Percentiles rank a stretch among this genome's conserved stretches.
These are phyloP conservation scores for Melanotaenia nigrans DNA, from an alignment of 2,797 vertebrate genomes.

Conservation along the genomic window DNA sequence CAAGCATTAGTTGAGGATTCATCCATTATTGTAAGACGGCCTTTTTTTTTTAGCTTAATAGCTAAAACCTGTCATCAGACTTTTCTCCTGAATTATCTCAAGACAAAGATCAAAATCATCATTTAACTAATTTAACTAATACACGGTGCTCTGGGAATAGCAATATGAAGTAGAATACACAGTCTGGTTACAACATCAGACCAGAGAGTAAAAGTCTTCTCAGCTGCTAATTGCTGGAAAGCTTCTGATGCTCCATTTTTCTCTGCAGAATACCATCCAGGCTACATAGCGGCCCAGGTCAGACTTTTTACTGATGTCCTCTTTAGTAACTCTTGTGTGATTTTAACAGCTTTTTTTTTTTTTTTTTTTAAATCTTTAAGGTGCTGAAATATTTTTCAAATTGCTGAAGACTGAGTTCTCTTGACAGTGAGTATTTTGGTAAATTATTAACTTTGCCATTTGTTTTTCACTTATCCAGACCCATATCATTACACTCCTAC, in stretches of 20 bases:
- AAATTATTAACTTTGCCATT: neutral
- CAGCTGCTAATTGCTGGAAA: neutral
- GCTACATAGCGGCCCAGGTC: neutral
- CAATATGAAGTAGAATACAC: no score
- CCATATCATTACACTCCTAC: neutral
- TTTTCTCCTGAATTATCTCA: neutral
- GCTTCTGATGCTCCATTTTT: neutral
- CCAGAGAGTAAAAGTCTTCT: neutral
- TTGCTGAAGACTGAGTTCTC: no score
- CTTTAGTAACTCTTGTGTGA: neutral
- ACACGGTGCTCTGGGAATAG: no score
- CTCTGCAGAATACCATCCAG: neutral
- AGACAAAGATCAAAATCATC: neutral
- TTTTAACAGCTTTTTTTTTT: neutral
- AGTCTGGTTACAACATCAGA: no score
- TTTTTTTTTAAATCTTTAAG: neutral
- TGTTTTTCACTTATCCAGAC: neutral
- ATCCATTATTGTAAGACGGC: no score
- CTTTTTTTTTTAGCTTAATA: no score
- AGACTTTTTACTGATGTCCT: neutral
- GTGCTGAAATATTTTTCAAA: neutral
- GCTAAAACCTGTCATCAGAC: neutral
- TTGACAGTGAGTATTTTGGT: no score
- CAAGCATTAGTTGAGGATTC: neutral
- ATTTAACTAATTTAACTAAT: no score